Evolutionary conservation across 2,888 invertebrate species (phyloP), one percentile per base, ranked within the genome.

Genomic region (Phalera bucephala): DNA sequence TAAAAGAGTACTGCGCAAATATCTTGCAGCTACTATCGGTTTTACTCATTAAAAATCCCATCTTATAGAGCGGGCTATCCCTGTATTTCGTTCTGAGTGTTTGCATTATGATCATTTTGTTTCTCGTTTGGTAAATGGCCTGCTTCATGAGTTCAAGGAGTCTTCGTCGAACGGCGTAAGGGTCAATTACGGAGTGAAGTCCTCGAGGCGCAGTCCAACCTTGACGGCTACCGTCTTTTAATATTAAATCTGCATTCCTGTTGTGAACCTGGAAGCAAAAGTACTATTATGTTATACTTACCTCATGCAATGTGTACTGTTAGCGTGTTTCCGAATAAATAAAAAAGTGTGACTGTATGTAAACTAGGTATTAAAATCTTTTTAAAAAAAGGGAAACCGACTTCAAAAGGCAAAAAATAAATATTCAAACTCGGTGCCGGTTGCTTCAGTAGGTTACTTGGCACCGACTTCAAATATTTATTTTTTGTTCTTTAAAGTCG

Each of bases 11-110:
- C 5, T 49, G 45, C 0, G 51, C 36, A 8, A 75, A 76, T 0
- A 42, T 54, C 13, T 70, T 78, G 2, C 62, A 62, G 0, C 62
- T 54, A 0, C 46, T 55, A 12, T 83, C 83, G 0, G 70, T 63
- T 46, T 74, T 82, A 17, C 70, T 65, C 17, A 68, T 65, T 3
- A 83, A 25, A 11, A 67, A 81, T 0, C 83, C 83, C 81, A 83
- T 80, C 53, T 73, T 81, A 40, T 79, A 83, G 0, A 80, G 28
- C 0, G 66, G 33, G 0, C 40, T 35, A 0, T 36, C 20, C 0
- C 31, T 52, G 27, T 71, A 70, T 13, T 57, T 60, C 0, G 40
- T 28, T 17, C 80, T 55, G 1, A 59, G 7, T 0, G 36, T 9
- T 34, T 82, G 81, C 83, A 81, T 80, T 0, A 68, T 30, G 0